phyloP scores from a whole-genome alignment of 2,888 invertebrate species.

The Epirrita christyi region DNA sequence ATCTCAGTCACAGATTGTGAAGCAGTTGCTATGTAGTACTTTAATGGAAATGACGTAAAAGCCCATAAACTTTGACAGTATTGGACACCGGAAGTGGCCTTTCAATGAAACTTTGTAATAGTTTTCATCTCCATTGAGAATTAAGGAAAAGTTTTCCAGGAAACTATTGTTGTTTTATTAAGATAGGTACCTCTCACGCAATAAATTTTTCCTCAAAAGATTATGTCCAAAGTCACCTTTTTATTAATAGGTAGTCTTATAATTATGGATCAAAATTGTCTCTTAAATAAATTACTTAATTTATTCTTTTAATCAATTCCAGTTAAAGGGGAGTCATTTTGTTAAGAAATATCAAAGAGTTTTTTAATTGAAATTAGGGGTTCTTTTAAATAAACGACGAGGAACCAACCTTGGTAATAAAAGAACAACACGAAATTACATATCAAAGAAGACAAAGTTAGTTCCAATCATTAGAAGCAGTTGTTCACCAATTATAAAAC shows the following conservation, averaged over 20 bases:
- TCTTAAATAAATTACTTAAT: not conserved
- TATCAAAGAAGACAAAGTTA: conserved; percentile 35
- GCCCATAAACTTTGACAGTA: not conserved
- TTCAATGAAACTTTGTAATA: too few relatives aligned
- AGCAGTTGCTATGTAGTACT: not conserved
- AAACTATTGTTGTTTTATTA: too few relatives aligned
- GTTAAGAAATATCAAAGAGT: not conserved
- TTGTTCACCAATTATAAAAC: not conserved
- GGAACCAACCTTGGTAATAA: conserved; percentile 23
- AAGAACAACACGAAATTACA: conserved; percentile 33
- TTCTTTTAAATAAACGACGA: conserved; percentile 29
- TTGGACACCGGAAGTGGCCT: not conserved
- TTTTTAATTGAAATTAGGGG: conserved; percentile 18
- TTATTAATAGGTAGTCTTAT: too few relatives aligned
- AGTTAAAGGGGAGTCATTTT: not conserved
- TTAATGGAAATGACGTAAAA: not conserved
- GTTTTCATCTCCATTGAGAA: too few relatives aligned
- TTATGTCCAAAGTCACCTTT: too few relatives aligned
- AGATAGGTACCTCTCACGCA: too few relatives aligned
- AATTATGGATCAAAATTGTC: not conserved
- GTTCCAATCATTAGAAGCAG: not conserved
- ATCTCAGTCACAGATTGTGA: conserved; percentile 43
- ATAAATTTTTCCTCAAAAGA: too few relatives aligned
- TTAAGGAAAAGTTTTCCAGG: too few relatives aligned
- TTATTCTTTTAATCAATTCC: not conserved